Percentiles rank a stretch among this genome's conserved stretches.
Conservation (phyloP, 2,797 vertebrate genomes). For the Cyprinella venusta region DNA sequence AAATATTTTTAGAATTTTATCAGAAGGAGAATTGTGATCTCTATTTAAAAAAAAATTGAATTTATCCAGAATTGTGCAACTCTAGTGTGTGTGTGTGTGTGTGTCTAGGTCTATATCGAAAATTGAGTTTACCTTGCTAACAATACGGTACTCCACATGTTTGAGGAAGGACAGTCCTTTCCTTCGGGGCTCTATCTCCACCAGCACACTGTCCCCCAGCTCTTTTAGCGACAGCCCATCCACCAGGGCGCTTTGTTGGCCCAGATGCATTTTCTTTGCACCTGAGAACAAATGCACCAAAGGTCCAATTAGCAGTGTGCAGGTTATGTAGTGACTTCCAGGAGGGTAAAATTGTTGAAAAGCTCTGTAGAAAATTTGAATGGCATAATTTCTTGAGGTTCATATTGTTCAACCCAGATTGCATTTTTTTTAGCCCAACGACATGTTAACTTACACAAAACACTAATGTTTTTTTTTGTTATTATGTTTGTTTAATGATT, state of each 20-base stretch:
- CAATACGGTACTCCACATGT: conserved; percentile 84
- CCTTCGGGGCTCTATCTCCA: conserved; percentile 83
- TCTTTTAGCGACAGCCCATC: conserved; percentile 43
- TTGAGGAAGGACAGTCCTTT: conserved; percentile 83
- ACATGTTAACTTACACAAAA: neutral
- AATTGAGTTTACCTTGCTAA: conserved; percentile 77
- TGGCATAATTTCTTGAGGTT: neutral
- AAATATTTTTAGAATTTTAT: neutral
- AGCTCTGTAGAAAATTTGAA: neutral
- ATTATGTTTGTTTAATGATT: neutral
- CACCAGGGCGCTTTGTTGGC: conserved; percentile 5
- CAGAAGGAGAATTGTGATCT: neutral
- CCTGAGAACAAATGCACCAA: neutral
- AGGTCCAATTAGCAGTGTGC: neutral
- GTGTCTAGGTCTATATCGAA: neutral
- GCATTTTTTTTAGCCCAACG: too few species aligned
- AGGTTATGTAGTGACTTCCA: neutral
- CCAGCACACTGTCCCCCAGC: conserved; percentile 79
- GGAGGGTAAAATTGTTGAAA: neutral
- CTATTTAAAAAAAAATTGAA: neutral
- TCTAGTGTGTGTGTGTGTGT: neutral
- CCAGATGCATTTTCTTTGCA: conserved; percentile 37
- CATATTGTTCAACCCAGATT: neutral
- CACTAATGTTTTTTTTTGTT: neutral
- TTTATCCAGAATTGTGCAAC: neutral